Evolutionary conservation across 2,888 invertebrate species (phyloP).

Genomic region (Fabriciana adippe): DNA sequence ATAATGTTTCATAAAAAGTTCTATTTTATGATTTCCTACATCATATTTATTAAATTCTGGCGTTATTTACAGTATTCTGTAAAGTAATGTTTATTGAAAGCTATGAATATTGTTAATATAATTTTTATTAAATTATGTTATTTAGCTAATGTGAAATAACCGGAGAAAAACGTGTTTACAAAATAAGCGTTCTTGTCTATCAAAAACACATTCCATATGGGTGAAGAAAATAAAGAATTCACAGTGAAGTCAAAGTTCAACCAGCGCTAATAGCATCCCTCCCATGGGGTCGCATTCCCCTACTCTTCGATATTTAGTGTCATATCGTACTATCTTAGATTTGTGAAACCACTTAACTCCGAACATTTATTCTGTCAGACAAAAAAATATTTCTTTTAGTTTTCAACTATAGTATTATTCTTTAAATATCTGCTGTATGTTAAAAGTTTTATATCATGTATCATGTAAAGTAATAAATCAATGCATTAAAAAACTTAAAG

Average conservation of each 20-base stretch:
- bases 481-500: constrained; percentile 8
- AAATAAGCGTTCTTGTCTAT: constrained; percentile 25
- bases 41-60: no score
- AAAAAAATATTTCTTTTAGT: neutral
- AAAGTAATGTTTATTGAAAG: no score
- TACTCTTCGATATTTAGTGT: constrained; percentile 71
- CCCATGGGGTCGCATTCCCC: constrained; percentile 56
- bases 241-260: constrained; percentile 68
- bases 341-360: constrained; percentile 67
- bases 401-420: neutral
- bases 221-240: constrained; percentile 55
- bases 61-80: no score
- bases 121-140: neutral
- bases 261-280: constrained; percentile 68
- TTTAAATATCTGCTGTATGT: no score
- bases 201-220: constrained; percentile 42
- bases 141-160: neutral
- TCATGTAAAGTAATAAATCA: no score
- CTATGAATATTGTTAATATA: neutral
- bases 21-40: no score
- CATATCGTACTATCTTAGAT: constrained; percentile 79
- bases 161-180: constrained; percentile 1
- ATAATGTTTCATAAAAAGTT: neutral
- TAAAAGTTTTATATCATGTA: neutral
- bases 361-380: constrained; percentile 22